Percentiles rank a stretch among this genome's conserved stretches.
These are phyloP conservation scores for Drosophila mojavensis DNA, from an alignment of 1,140 invertebrate genomes.

Conservation along the genomic window DNA sequence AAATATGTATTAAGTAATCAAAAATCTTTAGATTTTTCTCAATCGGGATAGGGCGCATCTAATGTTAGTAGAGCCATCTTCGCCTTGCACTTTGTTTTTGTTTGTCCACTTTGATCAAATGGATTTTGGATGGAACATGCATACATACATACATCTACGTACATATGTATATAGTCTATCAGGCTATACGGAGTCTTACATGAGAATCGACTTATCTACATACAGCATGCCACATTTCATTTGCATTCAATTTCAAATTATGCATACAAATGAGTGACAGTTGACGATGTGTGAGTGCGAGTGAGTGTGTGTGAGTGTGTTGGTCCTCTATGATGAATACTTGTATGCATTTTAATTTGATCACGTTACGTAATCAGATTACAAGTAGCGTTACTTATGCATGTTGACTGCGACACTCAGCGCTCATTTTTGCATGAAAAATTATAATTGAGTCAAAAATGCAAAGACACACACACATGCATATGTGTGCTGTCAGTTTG, in stretches of 20 bases:
- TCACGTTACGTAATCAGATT: constrained; percentile 72
- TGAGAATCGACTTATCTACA: not conserved
- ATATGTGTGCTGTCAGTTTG: constrained; percentile 2
- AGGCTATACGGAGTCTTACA: not conserved
- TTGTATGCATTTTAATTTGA: constrained; percentile 60
- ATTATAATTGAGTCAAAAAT: constrained; percentile 79
- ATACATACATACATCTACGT: no score
- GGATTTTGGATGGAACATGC: no score
- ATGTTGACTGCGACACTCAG: constrained; percentile 21
- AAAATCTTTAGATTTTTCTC: no score
- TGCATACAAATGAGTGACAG: not conserved
- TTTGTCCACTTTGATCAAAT: no score
- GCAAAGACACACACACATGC: constrained; percentile 45
- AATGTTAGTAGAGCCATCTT: no score
- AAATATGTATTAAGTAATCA: no score
- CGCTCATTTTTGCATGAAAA: constrained; percentile 60
- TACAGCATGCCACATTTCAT: constrained; percentile 1
- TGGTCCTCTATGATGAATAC: constrained; percentile 16
- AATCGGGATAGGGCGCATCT: no score
- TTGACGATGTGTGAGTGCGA: not conserved
- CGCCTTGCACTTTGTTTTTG: no score
- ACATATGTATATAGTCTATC: no score
- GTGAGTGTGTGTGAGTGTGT: constrained; percentile 3
- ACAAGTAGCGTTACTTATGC: constrained; percentile 56
- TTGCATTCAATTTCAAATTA: constrained; percentile 8